A percentile compares a stretch with the other conserved stretches of the same genome.
These are phyloP conservation scores for Candoia aspera DNA, from an alignment of 2,113 vertebrate species.

Conservation along the genomic window DNA sequence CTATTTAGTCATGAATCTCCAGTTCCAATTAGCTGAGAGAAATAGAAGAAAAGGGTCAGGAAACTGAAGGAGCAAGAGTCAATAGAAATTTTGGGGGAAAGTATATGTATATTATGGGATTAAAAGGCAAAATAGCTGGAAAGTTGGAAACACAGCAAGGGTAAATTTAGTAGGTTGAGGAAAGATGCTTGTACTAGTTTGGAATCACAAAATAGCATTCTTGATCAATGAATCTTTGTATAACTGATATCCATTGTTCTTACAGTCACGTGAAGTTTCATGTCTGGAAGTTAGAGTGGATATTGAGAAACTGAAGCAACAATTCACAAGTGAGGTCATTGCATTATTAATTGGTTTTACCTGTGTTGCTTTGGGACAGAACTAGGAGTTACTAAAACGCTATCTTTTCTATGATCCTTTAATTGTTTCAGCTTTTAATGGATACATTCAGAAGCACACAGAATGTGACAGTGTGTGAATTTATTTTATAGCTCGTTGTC, in stretches of 20 bases:
- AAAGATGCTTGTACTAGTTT: not conserved
- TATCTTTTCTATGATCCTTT: not conserved
- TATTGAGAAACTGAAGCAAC: slow-evolving; percentile 55
- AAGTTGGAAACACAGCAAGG: not conserved
- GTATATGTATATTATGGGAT: not conserved
- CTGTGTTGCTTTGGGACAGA: slow-evolving; percentile 22
- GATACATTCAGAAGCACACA: not conserved
- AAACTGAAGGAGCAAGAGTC: not conserved
- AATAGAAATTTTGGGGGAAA: not conserved
- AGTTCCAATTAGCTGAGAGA: not conserved
- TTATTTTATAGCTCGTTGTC: not conserved
- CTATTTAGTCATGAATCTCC: not conserved
- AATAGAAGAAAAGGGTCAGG: not conserved
- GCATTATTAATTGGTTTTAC: slow-evolving; percentile 52
- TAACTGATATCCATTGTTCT: slow-evolving; percentile 20
- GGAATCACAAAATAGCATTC: not conserved
- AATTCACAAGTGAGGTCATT: slow-evolving; percentile 69
- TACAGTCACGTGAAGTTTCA: slow-evolving; percentile 76
- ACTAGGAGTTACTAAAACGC: slow-evolving; percentile 13
- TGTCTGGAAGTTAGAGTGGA: slow-evolving; percentile 72
- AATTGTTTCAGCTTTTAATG: not conserved
- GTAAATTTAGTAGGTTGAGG: not conserved
- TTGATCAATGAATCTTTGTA: not conserved
- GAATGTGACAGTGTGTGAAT: not conserved
- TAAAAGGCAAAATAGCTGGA: not conserved